Evolutionary conservation across 2,888 invertebrate genomes (phyloP).

Genomic region (Melolontha melolontha): DNA sequence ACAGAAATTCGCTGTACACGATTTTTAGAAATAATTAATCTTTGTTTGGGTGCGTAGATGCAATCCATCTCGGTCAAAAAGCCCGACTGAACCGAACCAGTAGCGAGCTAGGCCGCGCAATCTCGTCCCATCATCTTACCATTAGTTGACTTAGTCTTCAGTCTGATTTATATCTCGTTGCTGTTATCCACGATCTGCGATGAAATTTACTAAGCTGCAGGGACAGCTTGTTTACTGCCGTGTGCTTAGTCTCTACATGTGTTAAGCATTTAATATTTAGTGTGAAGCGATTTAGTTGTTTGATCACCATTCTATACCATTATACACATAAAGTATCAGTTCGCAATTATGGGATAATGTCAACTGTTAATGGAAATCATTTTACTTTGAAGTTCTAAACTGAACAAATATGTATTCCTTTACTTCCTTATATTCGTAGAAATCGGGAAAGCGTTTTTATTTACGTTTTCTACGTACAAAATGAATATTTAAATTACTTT

Average conservation of each 20-base stretch:
- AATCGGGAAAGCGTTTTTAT: too few species aligned
- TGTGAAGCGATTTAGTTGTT: conserved; percentile 8
- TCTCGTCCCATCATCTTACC: conserved; percentile 54
- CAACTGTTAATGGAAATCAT: too few species aligned
- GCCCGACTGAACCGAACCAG: conserved; percentile 50
- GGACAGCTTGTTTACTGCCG: conserved; percentile 11
- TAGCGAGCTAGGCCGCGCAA: conserved; percentile 50
- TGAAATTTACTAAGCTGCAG: conserved; percentile 38
- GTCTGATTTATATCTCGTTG: conserved; percentile 47
- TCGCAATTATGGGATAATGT: too few species aligned
- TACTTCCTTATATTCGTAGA: too few species aligned
- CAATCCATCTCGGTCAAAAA: conserved; percentile 52
- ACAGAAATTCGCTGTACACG: conserved; percentile 41
- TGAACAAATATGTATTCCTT: too few species aligned
- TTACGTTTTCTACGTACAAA: too few species aligned
- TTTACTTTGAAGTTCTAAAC: too few species aligned
- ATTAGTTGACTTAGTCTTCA: conserved; percentile 55
- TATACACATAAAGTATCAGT: too few species aligned
- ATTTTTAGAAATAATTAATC: conserved; percentile 51
- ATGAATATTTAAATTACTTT: too few species aligned
- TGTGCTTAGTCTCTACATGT: neutral
- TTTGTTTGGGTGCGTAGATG: conserved; percentile 47
- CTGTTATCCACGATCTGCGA: conserved; percentile 49
- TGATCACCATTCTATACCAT: too few species aligned
- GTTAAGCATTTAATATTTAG: conserved; percentile 27